Conservation (phyloP, 2,797 vertebrate genomes). For the Melanogrammus aeglefinus region DNA sequence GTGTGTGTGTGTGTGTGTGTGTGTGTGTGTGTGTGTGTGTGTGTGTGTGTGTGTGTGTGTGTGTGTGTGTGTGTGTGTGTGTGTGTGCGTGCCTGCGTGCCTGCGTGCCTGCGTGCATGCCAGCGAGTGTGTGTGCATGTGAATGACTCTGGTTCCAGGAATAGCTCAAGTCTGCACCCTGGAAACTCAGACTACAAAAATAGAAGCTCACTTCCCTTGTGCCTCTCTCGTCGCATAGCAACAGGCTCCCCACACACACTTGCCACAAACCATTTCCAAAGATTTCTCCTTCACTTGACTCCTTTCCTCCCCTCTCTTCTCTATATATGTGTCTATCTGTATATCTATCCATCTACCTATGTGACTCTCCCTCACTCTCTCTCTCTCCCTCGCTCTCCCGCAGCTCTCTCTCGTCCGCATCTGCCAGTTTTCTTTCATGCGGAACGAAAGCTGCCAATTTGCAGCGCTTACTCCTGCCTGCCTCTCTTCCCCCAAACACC, state of each 20-base stretch:
- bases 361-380: no score
- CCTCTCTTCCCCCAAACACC: no score
- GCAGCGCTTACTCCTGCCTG: not conserved
- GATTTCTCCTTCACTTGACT: slow-evolving; percentile 43
- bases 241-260: slow-evolving; percentile 75
- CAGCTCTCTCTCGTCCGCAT: no score
- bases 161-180: slow-evolving; percentile 73
- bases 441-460: not conserved
- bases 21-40: slow-evolving; percentile 12
- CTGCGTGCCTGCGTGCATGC: not conserved
- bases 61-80: slow-evolving; percentile 6
- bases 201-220: slow-evolving; percentile 72
- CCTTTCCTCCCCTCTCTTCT: not conserved
- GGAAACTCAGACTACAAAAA: slow-evolving; percentile 78
- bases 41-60: slow-evolving; percentile 1
- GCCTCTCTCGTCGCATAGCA: slow-evolving; percentile 75
- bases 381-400: no score
- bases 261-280: slow-evolving; percentile 66
- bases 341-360: not conserved
- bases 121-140: slow-evolving; percentile 9
- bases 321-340: not conserved
- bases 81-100: not conserved
- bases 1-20: slow-evolving; percentile 1
- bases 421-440: not conserved
- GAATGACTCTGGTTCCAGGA: slow-evolving; percentile 73